Evolutionary conservation across 2,888 invertebrate species (phyloP).

Genomic region (Pristionchus fissidentatus): DNA sequence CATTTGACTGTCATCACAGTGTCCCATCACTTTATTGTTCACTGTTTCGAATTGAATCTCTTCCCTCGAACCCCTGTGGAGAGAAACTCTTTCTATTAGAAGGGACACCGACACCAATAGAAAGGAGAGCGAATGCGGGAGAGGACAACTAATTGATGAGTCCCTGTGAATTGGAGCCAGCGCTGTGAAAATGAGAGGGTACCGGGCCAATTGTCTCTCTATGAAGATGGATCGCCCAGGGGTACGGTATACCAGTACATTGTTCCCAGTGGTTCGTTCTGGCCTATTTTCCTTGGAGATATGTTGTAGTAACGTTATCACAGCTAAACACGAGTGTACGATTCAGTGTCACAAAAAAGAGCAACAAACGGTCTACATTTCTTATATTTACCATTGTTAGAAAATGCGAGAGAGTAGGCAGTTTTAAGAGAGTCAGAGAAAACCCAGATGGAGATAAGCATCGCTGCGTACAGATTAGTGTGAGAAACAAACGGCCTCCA

Average conservation of each 20-base stretch:
- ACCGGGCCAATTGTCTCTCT: slow-evolving; percentile 11
- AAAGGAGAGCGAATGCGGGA: slow-evolving; percentile 4
- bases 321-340: no score
- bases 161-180: slow-evolving; percentile 11
- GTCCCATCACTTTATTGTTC: not conserved
- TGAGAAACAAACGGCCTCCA: not conserved
- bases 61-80: no score
- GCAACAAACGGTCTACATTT: no score
- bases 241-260: no score
- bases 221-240: slow-evolving; percentile 41
- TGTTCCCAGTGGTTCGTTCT: no score
- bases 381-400: not conserved
- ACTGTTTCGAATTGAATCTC: no score
- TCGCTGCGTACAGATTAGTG: slow-evolving; percentile 3
- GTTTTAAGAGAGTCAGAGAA: not conserved
- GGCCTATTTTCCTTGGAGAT: no score
- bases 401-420: not conserved
- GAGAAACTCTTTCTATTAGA: not conserved
- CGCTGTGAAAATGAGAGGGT: slow-evolving; percentile 40
- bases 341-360: no score
- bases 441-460: not conserved
- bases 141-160: slow-evolving; percentile 30
- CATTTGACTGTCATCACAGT: not conserved
- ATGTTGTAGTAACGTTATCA: no score
- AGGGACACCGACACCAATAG: slow-evolving; percentile 22